Conservation (phyloP, 1,140 invertebrate genomes). For the Calliphora vicina region DNA sequence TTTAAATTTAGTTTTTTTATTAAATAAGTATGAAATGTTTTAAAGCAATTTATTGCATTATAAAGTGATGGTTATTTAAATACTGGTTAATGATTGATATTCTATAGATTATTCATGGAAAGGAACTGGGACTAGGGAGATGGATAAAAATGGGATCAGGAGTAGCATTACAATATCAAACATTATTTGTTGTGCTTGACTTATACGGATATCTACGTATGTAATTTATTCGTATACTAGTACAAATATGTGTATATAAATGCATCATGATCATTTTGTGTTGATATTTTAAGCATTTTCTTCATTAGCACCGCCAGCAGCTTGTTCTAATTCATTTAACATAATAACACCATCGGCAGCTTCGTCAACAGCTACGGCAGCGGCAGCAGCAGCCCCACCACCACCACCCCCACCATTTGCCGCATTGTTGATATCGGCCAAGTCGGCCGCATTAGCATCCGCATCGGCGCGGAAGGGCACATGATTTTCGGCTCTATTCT, state of each 20-base stretch:
- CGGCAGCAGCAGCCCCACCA: constrained; percentile 41
- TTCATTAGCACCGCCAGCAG: constrained; percentile 43
- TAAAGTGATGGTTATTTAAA: neutral
- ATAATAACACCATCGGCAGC: constrained; percentile 54
- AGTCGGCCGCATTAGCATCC: neutral
- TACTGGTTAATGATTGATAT: neutral
- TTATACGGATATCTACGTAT: neutral
- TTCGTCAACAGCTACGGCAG: constrained; percentile 55
- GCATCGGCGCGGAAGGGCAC: constrained; percentile 43
- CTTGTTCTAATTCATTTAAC: constrained; percentile 53
- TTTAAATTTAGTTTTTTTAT: constrained; percentile 9
- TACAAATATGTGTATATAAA: neutral
- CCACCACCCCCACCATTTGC: constrained; percentile 33
- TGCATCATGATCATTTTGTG: neutral
- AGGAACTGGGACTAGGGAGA: neutral
- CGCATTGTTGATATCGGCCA: neutral
- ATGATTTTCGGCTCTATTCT: constrained; percentile 51
- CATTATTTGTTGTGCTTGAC: neutral
- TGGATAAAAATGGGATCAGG: neutral
- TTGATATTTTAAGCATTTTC: constrained; percentile 23
- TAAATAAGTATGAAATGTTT: constrained; percentile 5
- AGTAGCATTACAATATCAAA: neutral
- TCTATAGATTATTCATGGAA: neutral
- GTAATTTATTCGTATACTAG: neutral
- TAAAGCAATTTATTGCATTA: constrained; percentile 9